These are phyloP conservation scores for Ginglymostoma cirratum DNA, from an alignment of 2,113 vertebrate genomes.

Conservation along the genomic window DNA sequence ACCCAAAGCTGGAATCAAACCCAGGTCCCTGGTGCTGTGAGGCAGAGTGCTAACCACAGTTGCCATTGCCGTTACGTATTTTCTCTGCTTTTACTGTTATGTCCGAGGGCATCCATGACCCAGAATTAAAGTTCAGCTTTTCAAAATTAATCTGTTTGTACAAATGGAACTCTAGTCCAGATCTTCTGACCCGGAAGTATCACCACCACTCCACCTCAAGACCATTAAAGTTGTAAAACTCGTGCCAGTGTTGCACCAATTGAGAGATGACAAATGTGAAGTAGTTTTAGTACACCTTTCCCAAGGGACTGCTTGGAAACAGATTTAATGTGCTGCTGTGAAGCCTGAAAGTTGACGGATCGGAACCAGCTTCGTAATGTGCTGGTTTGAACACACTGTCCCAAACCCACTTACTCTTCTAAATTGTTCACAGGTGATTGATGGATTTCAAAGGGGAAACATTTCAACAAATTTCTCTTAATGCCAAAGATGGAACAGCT, in stretches of 20 bases:
- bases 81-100: neutral
- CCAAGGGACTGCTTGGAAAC: too few species aligned
- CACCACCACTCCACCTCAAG: too few species aligned
- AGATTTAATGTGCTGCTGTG: too few species aligned
- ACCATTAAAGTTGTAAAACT: too few species aligned
- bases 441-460: neutral
- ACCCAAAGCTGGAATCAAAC: too few species aligned
- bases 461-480: neutral
- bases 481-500: neutral
- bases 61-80: neutral
- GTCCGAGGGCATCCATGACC: neutral
- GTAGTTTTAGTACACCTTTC: neutral
- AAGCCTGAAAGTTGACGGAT: too few species aligned
- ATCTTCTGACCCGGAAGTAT: too few species aligned
- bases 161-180: too few species aligned
- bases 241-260: too few species aligned
- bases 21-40: too few species aligned
- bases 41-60: too few species aligned
- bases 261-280: neutral
- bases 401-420: neutral
- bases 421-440: neutral
- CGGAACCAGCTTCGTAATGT: neutral
- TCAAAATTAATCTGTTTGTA: too few species aligned
- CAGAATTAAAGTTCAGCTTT: neutral
- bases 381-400: neutral